phyloP scores from a whole-genome alignment of 2,797 vertebrate genomes.

The Xenentodon cancila region DNA sequence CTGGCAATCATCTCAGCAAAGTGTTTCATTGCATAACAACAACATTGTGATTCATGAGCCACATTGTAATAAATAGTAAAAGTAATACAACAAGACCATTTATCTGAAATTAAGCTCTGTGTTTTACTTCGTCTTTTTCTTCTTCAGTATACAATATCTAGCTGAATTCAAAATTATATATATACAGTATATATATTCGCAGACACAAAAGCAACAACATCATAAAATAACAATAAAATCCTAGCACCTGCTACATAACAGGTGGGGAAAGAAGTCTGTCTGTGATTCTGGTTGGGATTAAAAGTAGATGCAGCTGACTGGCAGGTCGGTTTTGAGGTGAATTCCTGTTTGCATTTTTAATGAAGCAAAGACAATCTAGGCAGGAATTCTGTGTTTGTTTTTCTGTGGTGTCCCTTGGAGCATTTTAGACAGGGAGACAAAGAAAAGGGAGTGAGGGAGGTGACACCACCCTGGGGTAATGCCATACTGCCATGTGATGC shows the following conservation, averaged over 20 bases:
- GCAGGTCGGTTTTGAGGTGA: conserved; percentile 34
- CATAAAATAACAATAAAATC: too few species aligned
- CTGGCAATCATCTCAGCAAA: too few species aligned
- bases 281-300: conserved; percentile 35
- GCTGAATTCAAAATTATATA: too few species aligned
- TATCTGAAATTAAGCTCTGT: too few species aligned
- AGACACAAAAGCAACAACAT: too few species aligned
- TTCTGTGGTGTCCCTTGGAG: conserved; percentile 3
- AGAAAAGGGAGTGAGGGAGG: conserved; percentile 10
- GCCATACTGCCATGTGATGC: conserved; percentile 38
- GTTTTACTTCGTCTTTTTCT: too few species aligned
- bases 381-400: conserved; percentile 10
- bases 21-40: too few species aligned
- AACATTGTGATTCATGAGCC: too few species aligned
- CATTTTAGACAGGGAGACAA: conserved; percentile 16
- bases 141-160: too few species aligned
- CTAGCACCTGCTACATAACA: not conserved
- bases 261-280: not conserved
- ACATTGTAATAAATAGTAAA: too few species aligned
- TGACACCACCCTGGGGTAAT: conserved; percentile 31
- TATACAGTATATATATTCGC: too few species aligned
- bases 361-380: conserved; percentile 24
- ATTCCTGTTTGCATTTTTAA: conserved; percentile 59
- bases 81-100: too few species aligned
- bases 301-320: conserved; percentile 43